phyloP scores from a whole-genome alignment of 2,113 vertebrate genomes.

The Catharus fuscescens region DNA sequence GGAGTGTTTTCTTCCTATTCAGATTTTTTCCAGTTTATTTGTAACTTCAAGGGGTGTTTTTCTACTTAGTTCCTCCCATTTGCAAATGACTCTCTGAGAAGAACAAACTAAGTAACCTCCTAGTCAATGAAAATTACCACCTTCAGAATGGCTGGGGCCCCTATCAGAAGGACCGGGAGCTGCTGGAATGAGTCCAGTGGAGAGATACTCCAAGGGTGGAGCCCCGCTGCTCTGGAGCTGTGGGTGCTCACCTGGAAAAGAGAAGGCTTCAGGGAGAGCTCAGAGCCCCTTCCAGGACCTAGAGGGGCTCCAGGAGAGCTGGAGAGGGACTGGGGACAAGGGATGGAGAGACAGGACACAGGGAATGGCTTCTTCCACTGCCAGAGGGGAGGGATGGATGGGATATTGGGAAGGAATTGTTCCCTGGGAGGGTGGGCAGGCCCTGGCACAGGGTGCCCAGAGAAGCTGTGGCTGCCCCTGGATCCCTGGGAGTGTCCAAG shows the following conservation, averaged over 20 bases:
- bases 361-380: background rate
- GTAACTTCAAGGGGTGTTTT: background rate
- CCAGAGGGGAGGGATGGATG: accelerated
- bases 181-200: background rate
- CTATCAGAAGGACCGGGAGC: background rate
- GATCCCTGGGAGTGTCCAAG: accelerated
- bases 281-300: accelerated
- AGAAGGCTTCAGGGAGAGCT: background rate
- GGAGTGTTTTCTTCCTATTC: background rate
- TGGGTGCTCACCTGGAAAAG: background rate
- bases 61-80: background rate
- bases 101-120: background rate
- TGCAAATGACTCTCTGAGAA: background rate
- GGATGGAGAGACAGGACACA: accelerated
- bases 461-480: background rate
- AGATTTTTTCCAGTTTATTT: background rate
- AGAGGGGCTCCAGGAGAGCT: background rate
- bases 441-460: background rate
- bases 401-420: background rate
- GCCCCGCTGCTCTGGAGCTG: background rate
- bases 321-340: background rate
- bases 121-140: background rate
- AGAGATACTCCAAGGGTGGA: background rate
- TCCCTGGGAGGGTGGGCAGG: accelerated
- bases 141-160: background rate